Evolutionary conservation across 2,888 invertebrate genomes (phyloP).

Genomic region (Metopia argyrocephala): DNA sequence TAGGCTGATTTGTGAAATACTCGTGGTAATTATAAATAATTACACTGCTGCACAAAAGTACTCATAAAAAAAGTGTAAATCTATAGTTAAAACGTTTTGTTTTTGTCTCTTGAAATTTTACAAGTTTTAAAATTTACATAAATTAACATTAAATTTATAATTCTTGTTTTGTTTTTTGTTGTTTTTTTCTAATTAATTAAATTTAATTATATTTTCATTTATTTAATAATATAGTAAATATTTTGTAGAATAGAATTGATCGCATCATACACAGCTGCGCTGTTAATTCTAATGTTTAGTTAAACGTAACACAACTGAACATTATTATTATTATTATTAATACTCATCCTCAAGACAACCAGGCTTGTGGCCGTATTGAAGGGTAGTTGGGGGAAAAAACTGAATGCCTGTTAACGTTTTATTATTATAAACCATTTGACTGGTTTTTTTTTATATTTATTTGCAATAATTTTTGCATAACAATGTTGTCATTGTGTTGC

Average conservation of each 20-base stretch:
- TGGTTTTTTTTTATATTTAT: conserved; percentile 16
- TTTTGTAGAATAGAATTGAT: neutral
- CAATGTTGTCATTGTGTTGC: conserved; percentile 45
- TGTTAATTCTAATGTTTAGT: too few relatives aligned
- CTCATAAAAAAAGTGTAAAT: too few relatives aligned
- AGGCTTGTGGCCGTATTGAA: too few relatives aligned
- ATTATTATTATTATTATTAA: too few relatives aligned
- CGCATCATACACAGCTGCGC: too few relatives aligned
- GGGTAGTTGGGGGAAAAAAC: too few relatives aligned
- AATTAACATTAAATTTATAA: conserved; percentile 58
- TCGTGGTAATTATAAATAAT: conserved; percentile 60
- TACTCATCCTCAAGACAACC: too few relatives aligned
- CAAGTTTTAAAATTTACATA: conserved; percentile 61
- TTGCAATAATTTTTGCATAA: conserved; percentile 54
- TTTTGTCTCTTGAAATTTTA: conserved; percentile 15
- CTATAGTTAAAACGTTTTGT: conserved; percentile 42
- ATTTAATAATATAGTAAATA: neutral
- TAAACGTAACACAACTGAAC: too few relatives aligned
- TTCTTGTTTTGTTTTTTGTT: conserved; percentile 29
- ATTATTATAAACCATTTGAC: neutral
- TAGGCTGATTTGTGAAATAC: conserved; percentile 59
- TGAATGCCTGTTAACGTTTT: neutral
- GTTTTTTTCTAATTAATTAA: conserved; percentile 55
- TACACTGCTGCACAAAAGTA: conserved; percentile 31
- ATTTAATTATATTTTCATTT: conserved; percentile 51